Percentiles rank a stretch among this genome's conserved stretches.
These are phyloP conservation scores for Corydoras maculifer DNA, from an alignment of 2,113 vertebrate species.

Conservation along the genomic window DNA sequence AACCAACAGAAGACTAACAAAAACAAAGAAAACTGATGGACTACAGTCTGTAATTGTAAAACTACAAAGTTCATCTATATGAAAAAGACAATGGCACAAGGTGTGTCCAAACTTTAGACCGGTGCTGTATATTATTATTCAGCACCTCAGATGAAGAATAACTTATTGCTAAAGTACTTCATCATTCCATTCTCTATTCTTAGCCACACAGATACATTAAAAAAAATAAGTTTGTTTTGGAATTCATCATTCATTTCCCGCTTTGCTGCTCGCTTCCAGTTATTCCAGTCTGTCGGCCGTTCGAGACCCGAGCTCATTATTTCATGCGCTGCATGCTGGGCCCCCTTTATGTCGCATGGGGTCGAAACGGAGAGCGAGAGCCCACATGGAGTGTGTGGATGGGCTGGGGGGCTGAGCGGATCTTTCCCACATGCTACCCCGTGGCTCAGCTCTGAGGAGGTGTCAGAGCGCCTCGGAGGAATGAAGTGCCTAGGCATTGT, in stretches of 20 bases:
- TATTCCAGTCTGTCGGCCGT: slow-evolving; percentile 24
- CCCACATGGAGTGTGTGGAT: slow-evolving; percentile 71
- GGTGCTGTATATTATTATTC: not conserved
- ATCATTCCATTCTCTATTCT: slow-evolving; percentile 8
- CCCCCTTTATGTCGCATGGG: slow-evolving; percentile 17
- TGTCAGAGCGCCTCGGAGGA: slow-evolving; percentile 95
- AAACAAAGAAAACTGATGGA: too few relatives aligned
- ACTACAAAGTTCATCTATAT: too few relatives aligned
- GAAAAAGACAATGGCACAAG: too few relatives aligned
- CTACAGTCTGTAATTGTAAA: too few relatives aligned
- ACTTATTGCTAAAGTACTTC: not conserved
- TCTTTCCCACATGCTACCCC: slow-evolving; percentile 99
- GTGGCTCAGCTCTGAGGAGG: slow-evolving; percentile 93
- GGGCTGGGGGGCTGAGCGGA: slow-evolving; percentile 69
- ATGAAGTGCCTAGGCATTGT: slow-evolving; percentile 98
- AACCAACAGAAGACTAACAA: too few relatives aligned
- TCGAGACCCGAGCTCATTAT: slow-evolving; percentile 33
- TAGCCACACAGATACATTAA: slow-evolving; percentile 8
- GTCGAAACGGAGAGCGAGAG: slow-evolving; percentile 28
- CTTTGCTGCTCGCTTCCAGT: slow-evolving; percentile 35
- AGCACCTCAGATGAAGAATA: not conserved
- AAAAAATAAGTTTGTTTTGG: slow-evolving; percentile 11
- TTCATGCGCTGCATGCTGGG: slow-evolving; percentile 35
- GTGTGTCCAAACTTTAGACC: too few relatives aligned
- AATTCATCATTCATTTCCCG: slow-evolving; percentile 18